phyloP scores from a whole-genome alignment of 1,140 invertebrate genomes.

The Leguminivora glycinivorella region DNA sequence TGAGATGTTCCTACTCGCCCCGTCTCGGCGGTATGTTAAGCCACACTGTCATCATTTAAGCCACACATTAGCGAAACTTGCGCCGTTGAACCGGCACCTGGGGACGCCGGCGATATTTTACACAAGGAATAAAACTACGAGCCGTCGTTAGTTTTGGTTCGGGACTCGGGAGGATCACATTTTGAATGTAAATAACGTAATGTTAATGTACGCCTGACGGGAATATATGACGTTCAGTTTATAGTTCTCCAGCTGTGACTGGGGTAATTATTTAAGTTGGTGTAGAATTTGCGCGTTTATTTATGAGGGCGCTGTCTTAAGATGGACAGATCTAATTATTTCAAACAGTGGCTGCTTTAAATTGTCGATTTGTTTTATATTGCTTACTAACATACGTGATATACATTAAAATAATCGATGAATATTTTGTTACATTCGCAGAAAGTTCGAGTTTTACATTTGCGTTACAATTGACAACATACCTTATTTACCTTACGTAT shows the following conservation, averaged over 20 bases:
- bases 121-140: constrained; percentile 40
- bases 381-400: too few relatives aligned
- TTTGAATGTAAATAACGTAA: constrained; percentile 27
- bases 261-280: constrained; percentile 1
- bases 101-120: constrained; percentile 65
- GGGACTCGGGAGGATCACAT: constrained; percentile 18
- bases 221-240: constrained; percentile 7
- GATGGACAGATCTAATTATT: background rate
- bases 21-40: constrained; percentile 10
- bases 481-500: too few relatives aligned
- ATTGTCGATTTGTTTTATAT: background rate
- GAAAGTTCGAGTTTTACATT: too few relatives aligned
- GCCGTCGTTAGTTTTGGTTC: constrained; percentile 26
- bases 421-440: too few relatives aligned
- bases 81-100: constrained; percentile 68
- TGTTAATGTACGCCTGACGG: constrained; percentile 21
- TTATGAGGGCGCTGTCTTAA: background rate
- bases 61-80: constrained; percentile 74
- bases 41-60: constrained; percentile 71
- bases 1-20: background rate
- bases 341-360: background rate
- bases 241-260: constrained; percentile 6
- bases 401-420: too few relatives aligned
- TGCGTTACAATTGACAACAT: too few relatives aligned
- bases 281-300: background rate